Conservation (phyloP, 2,888 invertebrate genomes). For the Drosophila cognata region DNA sequence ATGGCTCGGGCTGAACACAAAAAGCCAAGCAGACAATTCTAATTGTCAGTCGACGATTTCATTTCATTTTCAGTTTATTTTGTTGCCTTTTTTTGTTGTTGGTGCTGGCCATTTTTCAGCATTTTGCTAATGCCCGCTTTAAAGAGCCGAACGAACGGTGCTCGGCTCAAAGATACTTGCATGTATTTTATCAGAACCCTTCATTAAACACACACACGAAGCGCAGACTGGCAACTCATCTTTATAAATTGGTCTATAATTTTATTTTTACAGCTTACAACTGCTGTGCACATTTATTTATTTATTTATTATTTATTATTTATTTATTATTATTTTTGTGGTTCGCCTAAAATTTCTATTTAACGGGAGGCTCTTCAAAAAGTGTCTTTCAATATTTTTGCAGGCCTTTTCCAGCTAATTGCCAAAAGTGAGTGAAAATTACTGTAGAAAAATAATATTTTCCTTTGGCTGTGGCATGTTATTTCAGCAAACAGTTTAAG, state of each 20-base stretch:
- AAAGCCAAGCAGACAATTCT: slow-evolving; percentile 76
- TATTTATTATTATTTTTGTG: slow-evolving; percentile 40
- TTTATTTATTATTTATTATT: slow-evolving; percentile 20
- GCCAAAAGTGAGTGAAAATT: slow-evolving; percentile 65
- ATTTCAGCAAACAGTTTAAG: slow-evolving; percentile 75
- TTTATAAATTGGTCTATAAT: slow-evolving; percentile 82
- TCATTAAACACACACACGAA: slow-evolving; percentile 75
- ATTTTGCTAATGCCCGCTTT: slow-evolving; percentile 80
- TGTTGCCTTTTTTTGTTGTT: slow-evolving; percentile 7
- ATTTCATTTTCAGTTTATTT: slow-evolving; percentile 63
- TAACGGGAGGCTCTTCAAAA: slow-evolving; percentile 37
- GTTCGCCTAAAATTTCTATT: slow-evolving; percentile 16
- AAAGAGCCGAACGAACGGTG: slow-evolving; percentile 18
- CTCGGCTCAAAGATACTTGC: slow-evolving; percentile 15
- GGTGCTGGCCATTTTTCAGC: slow-evolving; percentile 74
- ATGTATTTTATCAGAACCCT: slow-evolving; percentile 63
- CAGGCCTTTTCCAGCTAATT: slow-evolving; percentile 67
- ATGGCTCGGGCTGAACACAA: slow-evolving; percentile 62
- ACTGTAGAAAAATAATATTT: slow-evolving; percentile 59
- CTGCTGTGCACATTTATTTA: background rate
- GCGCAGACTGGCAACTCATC: slow-evolving; percentile 70
- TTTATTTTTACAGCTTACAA: slow-evolving; percentile 78
- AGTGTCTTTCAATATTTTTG: slow-evolving; percentile 52
- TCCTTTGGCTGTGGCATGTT: slow-evolving; percentile 52
- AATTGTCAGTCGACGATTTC: slow-evolving; percentile 71